phyloP scores from a whole-genome alignment of 2,113 vertebrate genomes.

The Siniperca chuatsi region DNA sequence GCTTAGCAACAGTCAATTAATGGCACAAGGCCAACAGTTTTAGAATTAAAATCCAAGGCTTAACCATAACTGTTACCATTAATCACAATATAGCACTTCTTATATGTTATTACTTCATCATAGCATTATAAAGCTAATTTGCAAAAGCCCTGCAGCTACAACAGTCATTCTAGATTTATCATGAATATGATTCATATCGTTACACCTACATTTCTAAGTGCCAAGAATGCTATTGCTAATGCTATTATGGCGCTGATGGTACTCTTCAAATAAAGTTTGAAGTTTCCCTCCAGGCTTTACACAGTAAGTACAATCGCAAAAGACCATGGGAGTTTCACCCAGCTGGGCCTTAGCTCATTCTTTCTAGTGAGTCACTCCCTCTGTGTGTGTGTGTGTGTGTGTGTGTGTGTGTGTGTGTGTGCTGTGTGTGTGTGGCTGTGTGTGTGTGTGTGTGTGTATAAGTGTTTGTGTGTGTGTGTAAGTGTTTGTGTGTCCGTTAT shows the following conservation, averaged over 20 bases:
- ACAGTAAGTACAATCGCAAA: too few relatives aligned
- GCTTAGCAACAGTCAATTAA: background rate
- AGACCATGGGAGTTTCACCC: slow-evolving; percentile 14
- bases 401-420: background rate
- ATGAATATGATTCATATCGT: background rate
- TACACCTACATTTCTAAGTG: background rate
- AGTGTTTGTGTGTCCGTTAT: slow-evolving; percentile 16
- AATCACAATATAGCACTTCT: background rate
- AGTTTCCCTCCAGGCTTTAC: background rate
- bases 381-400: background rate
- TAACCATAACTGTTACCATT: background rate
- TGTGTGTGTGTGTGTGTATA: background rate
- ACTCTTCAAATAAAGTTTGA: background rate
- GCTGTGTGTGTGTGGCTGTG: background rate
- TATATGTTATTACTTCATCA: slow-evolving; percentile 1
- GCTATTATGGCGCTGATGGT: slow-evolving; percentile 1
- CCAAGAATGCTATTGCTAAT: slow-evolving; percentile 17
- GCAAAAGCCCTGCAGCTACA: slow-evolving; percentile 3
- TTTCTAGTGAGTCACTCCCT: slow-evolving; percentile 59
- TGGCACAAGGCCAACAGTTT: background rate
- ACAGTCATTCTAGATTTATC: background rate
- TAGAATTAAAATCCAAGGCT: background rate
- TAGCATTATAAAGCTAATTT: background rate
- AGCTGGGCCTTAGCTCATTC: slow-evolving; percentile 69
- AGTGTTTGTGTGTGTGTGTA: background rate